These are phyloP conservation scores for Leguminivora glycinivorella DNA, from an alignment of 1,140 invertebrate species.

Conservation along the genomic window DNA sequence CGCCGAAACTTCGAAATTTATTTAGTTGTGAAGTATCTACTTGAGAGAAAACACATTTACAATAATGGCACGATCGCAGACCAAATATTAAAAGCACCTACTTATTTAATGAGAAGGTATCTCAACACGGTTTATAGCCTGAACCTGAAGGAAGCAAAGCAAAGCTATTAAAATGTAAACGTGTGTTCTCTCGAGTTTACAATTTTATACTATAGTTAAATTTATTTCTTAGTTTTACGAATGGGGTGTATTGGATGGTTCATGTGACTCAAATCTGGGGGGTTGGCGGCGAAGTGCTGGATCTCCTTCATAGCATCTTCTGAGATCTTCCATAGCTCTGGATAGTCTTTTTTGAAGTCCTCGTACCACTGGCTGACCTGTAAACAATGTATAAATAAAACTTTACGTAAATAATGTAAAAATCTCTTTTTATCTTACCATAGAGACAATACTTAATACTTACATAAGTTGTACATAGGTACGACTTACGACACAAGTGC, in stretches of 20 bases:
- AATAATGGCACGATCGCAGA: neutral
- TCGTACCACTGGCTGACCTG: conserved; percentile 83
- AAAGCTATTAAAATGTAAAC: neutral
- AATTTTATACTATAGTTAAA: neutral
- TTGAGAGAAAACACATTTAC: neutral
- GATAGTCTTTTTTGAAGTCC: conserved; percentile 83
- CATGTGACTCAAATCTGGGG: conserved; percentile 83
- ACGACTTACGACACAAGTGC: too few relatives aligned
- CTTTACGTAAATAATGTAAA: too few relatives aligned
- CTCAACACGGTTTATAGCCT: too few relatives aligned
- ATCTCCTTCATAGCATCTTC: conserved; percentile 84
- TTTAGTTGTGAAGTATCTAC: neutral
- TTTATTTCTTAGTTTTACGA: conserved; percentile 61
- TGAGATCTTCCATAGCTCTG: conserved; percentile 84
- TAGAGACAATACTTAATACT: too few relatives aligned
- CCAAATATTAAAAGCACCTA: neutral
- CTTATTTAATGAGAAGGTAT: too few relatives aligned
- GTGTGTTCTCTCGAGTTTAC: neutral
- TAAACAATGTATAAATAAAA: conserved; percentile 33
- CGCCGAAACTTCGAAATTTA: neutral
- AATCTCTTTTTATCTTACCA: too few relatives aligned
- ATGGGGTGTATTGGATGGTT: conserved; percentile 86
- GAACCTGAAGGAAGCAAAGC: too few relatives aligned
- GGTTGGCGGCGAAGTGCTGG: conserved; percentile 82
- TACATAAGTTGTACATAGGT: too few relatives aligned